Percentiles rank a stretch among this genome's conserved stretches.
Conservation (phyloP, 1,140 invertebrate species). For the Achroia grisella region DNA sequence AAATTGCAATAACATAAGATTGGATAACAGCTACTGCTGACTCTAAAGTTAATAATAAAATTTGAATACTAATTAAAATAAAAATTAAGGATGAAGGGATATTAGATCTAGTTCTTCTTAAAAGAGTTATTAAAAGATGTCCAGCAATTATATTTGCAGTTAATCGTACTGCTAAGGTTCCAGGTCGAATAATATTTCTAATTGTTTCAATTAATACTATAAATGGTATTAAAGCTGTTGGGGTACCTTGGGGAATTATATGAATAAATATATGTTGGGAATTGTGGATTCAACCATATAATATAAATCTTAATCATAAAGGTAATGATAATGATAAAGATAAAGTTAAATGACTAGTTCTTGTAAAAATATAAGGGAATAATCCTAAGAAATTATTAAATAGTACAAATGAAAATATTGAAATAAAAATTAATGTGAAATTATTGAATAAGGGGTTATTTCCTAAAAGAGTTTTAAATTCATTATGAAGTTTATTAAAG, state of each 20-base stretch:
- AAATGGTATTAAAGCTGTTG: conserved; percentile 71
- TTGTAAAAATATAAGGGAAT: conserved; percentile 80
- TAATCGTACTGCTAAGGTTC: conserved; percentile 78
- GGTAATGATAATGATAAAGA: conserved; percentile 73
- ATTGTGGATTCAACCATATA: conserved; percentile 74
- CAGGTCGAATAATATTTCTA: conserved; percentile 77
- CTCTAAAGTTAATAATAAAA: conserved; percentile 71
- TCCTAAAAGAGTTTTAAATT: conserved; percentile 72
- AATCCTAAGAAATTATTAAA: conserved; percentile 79
- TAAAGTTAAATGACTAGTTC: conserved; percentile 75
- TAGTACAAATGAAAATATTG: conserved; percentile 73
- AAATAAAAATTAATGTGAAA: conserved; percentile 70
- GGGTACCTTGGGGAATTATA: conserved; percentile 76
- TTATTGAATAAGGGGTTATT: conserved; percentile 43
- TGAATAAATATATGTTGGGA: conserved; percentile 75
- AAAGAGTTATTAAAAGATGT: conserved; percentile 75
- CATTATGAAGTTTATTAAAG: conserved; percentile 60
- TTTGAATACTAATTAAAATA: conserved; percentile 65
- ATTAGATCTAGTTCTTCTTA: conserved; percentile 60
- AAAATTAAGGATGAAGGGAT: conserved; percentile 39
- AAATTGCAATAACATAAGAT: conserved; percentile 73
- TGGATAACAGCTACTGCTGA: conserved; percentile 72
- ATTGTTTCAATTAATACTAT: conserved; percentile 76
- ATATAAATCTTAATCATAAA: conserved; percentile 77
- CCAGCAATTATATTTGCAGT: conserved; percentile 74